Percentiles rank a stretch among this genome's conserved stretches.
phyloP scores from a whole-genome alignment of 2,888 invertebrate species.

The Cephalotes varians region DNA sequence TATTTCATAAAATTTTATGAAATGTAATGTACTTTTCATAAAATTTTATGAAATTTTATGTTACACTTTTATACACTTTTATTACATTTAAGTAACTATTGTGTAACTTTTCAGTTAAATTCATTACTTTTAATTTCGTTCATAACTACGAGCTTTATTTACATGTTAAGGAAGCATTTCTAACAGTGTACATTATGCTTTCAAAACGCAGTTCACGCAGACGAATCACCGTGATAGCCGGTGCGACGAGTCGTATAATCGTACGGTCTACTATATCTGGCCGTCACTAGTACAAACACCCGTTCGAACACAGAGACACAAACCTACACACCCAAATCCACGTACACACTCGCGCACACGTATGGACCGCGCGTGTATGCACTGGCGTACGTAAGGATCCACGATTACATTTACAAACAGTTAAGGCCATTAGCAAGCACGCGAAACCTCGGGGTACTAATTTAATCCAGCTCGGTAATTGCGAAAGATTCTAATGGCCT shows the following conservation, averaged over 20 bases:
- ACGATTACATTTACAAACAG: constrained; percentile 78
- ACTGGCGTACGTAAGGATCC: constrained; percentile 56
- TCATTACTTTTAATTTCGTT: too few relatives aligned
- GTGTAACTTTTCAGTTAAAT: too few relatives aligned
- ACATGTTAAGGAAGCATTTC: too few relatives aligned
- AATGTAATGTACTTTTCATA: too few relatives aligned
- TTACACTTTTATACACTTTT: too few relatives aligned
- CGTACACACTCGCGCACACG: not conserved
- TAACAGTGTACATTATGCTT: constrained; percentile 45
- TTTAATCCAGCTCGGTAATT: constrained; percentile 78
- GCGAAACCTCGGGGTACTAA: constrained; percentile 77
- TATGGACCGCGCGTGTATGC: constrained; percentile 34
- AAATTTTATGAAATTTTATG: too few relatives aligned
- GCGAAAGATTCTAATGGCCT: constrained; percentile 70
- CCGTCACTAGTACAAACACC: constrained; percentile 19
- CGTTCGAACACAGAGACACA: constrained; percentile 18
- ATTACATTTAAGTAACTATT: too few relatives aligned
- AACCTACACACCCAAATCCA: not conserved
- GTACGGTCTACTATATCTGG: not conserved
- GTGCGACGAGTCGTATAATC: constrained; percentile 46
- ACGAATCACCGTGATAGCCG: constrained; percentile 48
- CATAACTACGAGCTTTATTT: too few relatives aligned
- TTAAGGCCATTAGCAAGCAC: constrained; percentile 77
- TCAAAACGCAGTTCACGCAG: constrained; percentile 47
- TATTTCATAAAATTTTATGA: too few relatives aligned